A percentile compares a stretch with the other conserved stretches of the same genome.
Evolutionary conservation across 2,888 invertebrate species (phyloP).

Genomic region (Acanthococcus lagerstroemiae): DNA sequence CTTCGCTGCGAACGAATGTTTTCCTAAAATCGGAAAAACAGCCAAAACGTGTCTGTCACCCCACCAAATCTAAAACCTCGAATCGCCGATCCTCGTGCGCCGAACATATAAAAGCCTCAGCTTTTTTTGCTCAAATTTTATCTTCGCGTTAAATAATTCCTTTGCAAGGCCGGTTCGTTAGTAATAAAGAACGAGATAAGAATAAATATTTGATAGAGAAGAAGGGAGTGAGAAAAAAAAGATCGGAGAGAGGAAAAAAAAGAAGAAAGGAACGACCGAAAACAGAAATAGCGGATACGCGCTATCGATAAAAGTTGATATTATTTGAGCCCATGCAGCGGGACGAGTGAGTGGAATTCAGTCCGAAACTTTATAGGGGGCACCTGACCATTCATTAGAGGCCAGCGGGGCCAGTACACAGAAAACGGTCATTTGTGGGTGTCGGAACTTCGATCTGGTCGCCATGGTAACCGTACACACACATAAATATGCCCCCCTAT

Average conservation of each 20-base stretch:
- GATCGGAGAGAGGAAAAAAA: background rate
- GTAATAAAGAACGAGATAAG: conserved; percentile 8
- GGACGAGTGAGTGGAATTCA: conserved; percentile 23
- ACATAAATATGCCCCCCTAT: background rate
- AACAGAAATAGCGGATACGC: conserved; percentile 22
- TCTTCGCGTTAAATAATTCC: conserved; percentile 7
- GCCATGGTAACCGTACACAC: conserved; percentile 25
- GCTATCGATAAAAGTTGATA: conserved; percentile 28
- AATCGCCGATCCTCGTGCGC: no score
- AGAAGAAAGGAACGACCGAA: conserved; percentile 3
- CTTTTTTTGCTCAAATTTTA: background rate
- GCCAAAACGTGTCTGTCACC: no score
- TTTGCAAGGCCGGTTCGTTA: conserved; percentile 4
- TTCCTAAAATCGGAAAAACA: no score
- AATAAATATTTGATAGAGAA: background rate
- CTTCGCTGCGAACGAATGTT: no score
- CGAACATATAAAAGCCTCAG: background rate
- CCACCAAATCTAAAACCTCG: no score
- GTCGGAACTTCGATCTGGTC: conserved; percentile 31
- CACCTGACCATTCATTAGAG: conserved; percentile 29
- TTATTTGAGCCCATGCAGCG: conserved; percentile 23
- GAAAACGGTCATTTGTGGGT: conserved; percentile 31
- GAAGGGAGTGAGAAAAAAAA: background rate
- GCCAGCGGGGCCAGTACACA: conserved; percentile 14
- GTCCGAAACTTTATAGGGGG: conserved; percentile 25